phyloP scores from a whole-genome alignment of 2,888 invertebrate species.

The Eurois occulta region DNA sequence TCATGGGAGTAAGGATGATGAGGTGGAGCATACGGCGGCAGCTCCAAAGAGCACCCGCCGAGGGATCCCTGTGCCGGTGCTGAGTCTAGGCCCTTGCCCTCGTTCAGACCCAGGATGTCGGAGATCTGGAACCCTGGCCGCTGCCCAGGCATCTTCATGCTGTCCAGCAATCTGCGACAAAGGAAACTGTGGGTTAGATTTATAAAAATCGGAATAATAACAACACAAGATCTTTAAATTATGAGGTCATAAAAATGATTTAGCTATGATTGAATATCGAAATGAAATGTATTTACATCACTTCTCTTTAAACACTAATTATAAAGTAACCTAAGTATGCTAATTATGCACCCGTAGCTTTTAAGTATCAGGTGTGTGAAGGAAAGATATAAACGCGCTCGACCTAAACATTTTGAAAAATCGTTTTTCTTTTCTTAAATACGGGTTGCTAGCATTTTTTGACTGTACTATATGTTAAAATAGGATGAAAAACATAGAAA shows the following conservation, averaged over 20 bases:
- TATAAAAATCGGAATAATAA: slow-evolving; percentile 21
- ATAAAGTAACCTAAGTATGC: not conserved
- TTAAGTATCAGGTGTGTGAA: slow-evolving; percentile 19
- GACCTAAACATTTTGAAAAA: not conserved
- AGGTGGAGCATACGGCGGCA: slow-evolving; percentile 84
- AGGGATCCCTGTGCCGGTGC: slow-evolving; percentile 76
- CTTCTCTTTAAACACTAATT: no score
- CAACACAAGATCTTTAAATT: not conserved
- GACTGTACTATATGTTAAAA: not conserved
- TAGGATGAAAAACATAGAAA: not conserved
- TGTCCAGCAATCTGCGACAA: slow-evolving; percentile 93
- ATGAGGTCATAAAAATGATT: not conserved
- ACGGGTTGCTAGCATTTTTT: not conserved
- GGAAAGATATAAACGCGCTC: slow-evolving; percentile 71
- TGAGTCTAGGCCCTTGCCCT: slow-evolving; percentile 88
- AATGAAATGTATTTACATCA: not conserved
- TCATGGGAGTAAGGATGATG: slow-evolving; percentile 86
- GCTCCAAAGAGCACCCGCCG: slow-evolving; percentile 79
- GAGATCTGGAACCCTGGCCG: slow-evolving; percentile 97
- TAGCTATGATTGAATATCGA: not conserved
- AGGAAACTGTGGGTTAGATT: slow-evolving; percentile 51
- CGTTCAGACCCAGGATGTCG: slow-evolving; percentile 97
- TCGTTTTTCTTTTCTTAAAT: no score
- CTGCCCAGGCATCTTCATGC: slow-evolving; percentile 95
- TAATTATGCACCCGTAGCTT: not conserved